A percentile compares a stretch with the other conserved stretches of the same genome.
phyloP scores from a whole-genome alignment of 2,888 invertebrate genomes.

The Merodon equestris region DNA sequence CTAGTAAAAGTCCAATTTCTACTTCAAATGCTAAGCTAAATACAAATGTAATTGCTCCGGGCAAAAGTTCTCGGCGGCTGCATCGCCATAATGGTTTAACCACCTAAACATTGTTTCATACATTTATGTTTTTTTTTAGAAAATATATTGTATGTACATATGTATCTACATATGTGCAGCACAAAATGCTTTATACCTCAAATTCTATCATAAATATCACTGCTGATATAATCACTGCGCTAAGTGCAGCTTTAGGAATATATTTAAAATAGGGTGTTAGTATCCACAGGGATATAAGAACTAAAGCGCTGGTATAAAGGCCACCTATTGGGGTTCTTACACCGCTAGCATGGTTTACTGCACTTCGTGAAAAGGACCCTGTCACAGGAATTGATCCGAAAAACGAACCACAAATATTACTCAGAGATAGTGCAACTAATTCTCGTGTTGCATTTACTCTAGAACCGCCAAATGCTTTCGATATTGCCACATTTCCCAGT shows the following conservation, averaged over 20 bases:
- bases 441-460: slow-evolving; percentile 94
- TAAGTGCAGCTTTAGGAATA: slow-evolving; percentile 92
- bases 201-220: slow-evolving; percentile 97
- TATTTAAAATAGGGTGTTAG: slow-evolving; percentile 94
- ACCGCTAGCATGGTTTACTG: slow-evolving; percentile 97
- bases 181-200: slow-evolving; percentile 83
- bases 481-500: slow-evolving; percentile 96
- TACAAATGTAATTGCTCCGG: slow-evolving; percentile 91
- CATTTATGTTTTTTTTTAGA: too few relatives aligned
- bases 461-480: slow-evolving; percentile 93
- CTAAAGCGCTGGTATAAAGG: slow-evolving; percentile 88
- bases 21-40: slow-evolving; percentile 90
- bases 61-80: slow-evolving; percentile 87
- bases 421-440: slow-evolving; percentile 89
- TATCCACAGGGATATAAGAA: slow-evolving; percentile 89
- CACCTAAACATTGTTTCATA: too few relatives aligned
- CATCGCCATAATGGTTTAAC: slow-evolving; percentile 92
- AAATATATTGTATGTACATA: too few relatives aligned
- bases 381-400: slow-evolving; percentile 94
- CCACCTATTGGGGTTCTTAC: slow-evolving; percentile 94
- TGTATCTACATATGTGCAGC: too few relatives aligned
- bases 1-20: slow-evolving; percentile 91
- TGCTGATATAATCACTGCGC: slow-evolving; percentile 96
- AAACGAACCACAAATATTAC: slow-evolving; percentile 92
- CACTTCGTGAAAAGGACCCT: slow-evolving; percentile 93